These are phyloP conservation scores for Rhaphigaster nebulosa DNA, from an alignment of 2,888 invertebrate genomes.

Conservation along the genomic window DNA sequence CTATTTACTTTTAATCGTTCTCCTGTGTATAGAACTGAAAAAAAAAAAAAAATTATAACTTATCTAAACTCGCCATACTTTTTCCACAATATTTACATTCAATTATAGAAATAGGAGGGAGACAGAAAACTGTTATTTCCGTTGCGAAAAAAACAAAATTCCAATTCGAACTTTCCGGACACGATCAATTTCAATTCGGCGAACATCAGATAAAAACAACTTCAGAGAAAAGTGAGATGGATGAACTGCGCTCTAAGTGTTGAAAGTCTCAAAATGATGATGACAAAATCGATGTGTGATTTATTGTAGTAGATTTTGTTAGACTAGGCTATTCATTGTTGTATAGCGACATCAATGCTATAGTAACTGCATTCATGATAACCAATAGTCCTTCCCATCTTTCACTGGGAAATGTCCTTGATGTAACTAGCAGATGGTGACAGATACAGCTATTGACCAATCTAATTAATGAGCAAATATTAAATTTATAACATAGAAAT, in stretches of 20 bases:
- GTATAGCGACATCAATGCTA: not conserved
- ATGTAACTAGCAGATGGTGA: not conserved
- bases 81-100: not conserved
- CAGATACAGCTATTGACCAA: not conserved
- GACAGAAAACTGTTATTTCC: not conserved
- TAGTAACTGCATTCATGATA: not conserved
- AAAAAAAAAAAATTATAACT: not conserved
- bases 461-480: not conserved
- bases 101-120: not conserved
- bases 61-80: not conserved
- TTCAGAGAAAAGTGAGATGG: conserved; percentile 22
- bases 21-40: too few relatives aligned
- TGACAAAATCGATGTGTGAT: conserved; percentile 11
- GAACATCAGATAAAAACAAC: conserved; percentile 16
- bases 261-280: conserved; percentile 27
- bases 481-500: not conserved
- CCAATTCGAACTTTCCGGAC: not conserved
- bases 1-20: too few relatives aligned
- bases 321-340: not conserved
- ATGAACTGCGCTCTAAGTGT: not conserved
- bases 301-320: conserved; percentile 22
- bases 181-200: conserved; percentile 25
- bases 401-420: not conserved
- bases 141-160: not conserved
- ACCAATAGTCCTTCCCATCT: not conserved